These are phyloP conservation scores for Litoditis marina DNA, from an alignment of 2,888 invertebrate species.

Conservation along the genomic window DNA sequence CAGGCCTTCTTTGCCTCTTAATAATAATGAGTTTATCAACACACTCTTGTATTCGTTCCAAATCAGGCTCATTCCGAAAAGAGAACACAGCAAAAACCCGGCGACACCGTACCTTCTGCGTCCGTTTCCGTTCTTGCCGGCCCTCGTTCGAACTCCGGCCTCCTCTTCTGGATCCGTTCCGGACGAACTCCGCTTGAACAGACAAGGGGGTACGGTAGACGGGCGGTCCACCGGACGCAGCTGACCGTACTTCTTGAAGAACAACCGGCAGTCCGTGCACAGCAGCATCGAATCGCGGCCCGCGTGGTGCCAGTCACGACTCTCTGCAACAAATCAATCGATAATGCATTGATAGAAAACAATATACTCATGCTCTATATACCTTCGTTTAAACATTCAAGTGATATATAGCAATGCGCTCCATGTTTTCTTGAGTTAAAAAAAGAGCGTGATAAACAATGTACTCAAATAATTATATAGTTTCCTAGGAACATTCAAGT, in stretches of 20 bases:
- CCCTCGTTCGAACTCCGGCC: slow-evolving; percentile 39
- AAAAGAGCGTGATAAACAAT: no score
- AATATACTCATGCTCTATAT: no score
- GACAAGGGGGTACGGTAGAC: slow-evolving; percentile 63
- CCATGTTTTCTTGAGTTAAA: no score
- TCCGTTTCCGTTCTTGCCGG: slow-evolving; percentile 41
- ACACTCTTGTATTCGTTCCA: no score
- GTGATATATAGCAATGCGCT: no score
- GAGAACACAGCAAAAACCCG: no score
- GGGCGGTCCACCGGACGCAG: slow-evolving; percentile 66
- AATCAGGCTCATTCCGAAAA: no score
- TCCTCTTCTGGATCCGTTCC: slow-evolving; percentile 34
- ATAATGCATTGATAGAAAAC: background rate
- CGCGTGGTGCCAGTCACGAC: slow-evolving; percentile 74
- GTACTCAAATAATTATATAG: no score
- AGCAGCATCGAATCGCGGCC: slow-evolving; percentile 73
- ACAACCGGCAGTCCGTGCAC: slow-evolving; percentile 76
- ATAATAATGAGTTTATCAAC: no score
- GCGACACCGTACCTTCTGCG: slow-evolving; percentile 19
- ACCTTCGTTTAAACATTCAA: no score
- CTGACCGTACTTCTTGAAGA: slow-evolving; percentile 77
- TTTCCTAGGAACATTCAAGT: no score
- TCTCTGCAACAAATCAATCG: slow-evolving; percentile 65
- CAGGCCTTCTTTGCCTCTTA: no score
- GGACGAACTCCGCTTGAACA: slow-evolving; percentile 48